phyloP scores from a whole-genome alignment of 2,888 invertebrate genomes.

The Vandiemenella viatica region DNA sequence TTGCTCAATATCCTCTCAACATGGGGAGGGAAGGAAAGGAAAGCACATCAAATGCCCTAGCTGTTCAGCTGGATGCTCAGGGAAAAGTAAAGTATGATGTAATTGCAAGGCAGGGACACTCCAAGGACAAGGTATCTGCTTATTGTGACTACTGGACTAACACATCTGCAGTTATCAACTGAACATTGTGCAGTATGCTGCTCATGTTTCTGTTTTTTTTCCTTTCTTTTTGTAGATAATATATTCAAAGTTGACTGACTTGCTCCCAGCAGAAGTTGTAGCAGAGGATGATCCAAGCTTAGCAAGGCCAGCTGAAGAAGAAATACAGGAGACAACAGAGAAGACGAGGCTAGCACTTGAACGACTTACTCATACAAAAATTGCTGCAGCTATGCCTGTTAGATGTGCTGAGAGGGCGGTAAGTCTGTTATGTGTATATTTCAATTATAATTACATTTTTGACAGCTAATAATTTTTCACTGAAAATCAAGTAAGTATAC shows the following conservation, averaged over 20 bases:
- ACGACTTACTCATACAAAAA: conserved; percentile 74
- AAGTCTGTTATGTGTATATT: too few relatives aligned
- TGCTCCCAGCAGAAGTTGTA: conserved; percentile 78
- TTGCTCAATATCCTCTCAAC: conserved; percentile 88
- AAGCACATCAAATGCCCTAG: conserved; percentile 73
- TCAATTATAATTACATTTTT: too few relatives aligned
- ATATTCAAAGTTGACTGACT: conserved; percentile 83
- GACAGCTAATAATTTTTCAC: too few relatives aligned
- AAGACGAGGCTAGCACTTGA: conserved; percentile 76
- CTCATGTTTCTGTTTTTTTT: too few relatives aligned
- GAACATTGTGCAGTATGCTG: too few relatives aligned
- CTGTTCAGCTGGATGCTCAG: conserved; percentile 83
- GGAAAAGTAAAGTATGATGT: conserved; percentile 93
- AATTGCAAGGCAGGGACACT: conserved; percentile 85
- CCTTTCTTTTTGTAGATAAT: conserved; percentile 57
- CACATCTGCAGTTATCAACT: too few relatives aligned
- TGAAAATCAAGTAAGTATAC: too few relatives aligned
- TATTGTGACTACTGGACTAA: too few relatives aligned
- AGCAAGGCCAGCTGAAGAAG: conserved; percentile 78
- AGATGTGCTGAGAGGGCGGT: conserved; percentile 81
- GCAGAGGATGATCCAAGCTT: conserved; percentile 83
- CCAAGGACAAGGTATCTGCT: conserved; percentile 67
- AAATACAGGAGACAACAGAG: conserved; percentile 76
- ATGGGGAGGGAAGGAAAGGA: conserved; percentile 74
- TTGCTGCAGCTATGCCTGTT: conserved; percentile 93